Conservation (phyloP, 1,140 invertebrate genomes). For the Coelopa frigida region DNA sequence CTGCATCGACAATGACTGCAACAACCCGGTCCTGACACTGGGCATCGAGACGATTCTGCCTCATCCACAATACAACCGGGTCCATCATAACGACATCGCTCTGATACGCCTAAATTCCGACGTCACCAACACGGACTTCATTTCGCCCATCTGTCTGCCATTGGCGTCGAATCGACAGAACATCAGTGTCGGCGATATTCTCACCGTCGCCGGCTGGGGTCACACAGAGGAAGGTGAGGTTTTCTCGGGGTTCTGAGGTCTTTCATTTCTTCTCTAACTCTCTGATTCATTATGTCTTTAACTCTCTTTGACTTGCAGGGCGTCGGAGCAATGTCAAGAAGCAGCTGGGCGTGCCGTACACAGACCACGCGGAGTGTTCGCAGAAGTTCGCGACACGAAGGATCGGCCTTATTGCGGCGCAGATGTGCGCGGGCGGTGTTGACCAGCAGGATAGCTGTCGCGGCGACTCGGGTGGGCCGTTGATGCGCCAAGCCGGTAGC, state of each 20-base stretch:
- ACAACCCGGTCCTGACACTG: constrained; percentile 30
- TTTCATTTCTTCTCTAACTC: neutral
- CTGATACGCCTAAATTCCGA: constrained; percentile 62
- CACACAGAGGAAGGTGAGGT: no score
- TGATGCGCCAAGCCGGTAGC: constrained; percentile 54
- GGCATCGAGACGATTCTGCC: constrained; percentile 35
- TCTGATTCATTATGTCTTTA: no score
- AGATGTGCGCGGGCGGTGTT: constrained; percentile 59
- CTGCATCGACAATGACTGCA: constrained; percentile 45
- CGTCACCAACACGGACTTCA: constrained; percentile 61
- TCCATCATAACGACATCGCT: constrained; percentile 61
- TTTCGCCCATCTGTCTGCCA: constrained; percentile 72
- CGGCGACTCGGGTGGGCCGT: constrained; percentile 71
- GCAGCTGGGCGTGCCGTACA: constrained; percentile 50
- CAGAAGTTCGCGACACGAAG: constrained; percentile 44
- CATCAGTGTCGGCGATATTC: constrained; percentile 35
- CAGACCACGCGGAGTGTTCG: constrained; percentile 45
- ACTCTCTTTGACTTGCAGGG: no score
- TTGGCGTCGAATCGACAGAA: constrained; percentile 18
- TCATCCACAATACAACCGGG: constrained; percentile 39
- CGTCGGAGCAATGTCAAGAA: constrained; percentile 50
- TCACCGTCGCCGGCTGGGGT: constrained; percentile 66
- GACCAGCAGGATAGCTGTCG: constrained; percentile 59
- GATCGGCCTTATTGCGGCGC: constrained; percentile 32
- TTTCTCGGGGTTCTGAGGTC: neutral